Conservation (phyloP, 2,888 invertebrate genomes). For the Petrolisthes cinctipes region DNA sequence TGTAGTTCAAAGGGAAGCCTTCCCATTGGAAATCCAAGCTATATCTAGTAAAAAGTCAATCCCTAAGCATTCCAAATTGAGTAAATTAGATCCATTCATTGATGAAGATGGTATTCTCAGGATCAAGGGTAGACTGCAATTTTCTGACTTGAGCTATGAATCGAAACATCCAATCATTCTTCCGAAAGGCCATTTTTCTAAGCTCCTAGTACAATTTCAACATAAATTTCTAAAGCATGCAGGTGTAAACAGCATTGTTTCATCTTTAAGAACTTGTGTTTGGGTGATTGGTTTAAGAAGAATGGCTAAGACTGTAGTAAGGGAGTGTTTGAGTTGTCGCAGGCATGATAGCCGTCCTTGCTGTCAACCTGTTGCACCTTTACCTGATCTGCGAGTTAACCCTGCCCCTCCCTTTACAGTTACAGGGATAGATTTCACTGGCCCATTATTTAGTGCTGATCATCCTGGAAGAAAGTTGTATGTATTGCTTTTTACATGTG, state of each 20-base stretch:
- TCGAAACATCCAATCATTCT: constrained; percentile 2
- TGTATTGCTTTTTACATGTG: constrained; percentile 32
- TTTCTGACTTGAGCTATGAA: constrained; percentile 11
- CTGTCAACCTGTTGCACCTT: too few species aligned
- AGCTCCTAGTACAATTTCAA: neutral
- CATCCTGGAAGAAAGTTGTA: constrained; percentile 4
- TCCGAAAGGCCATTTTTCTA: neutral
- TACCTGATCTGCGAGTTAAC: too few species aligned
- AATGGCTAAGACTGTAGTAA: too few species aligned
- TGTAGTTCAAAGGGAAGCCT: constrained; percentile 21
- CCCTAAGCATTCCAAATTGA: constrained; percentile 34
- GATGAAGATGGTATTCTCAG: constrained; percentile 34
- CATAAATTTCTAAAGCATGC: too few species aligned
- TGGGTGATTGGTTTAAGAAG: too few species aligned
- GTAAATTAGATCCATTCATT: constrained; percentile 36
- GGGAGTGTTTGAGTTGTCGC: too few species aligned
- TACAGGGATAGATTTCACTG: too few species aligned
- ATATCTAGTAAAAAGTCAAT: constrained; percentile 6
- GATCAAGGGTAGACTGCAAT: constrained; percentile 17
- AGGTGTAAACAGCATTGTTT: too few species aligned
- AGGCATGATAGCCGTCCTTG: too few species aligned
- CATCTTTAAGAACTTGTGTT: too few species aligned
- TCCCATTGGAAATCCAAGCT: constrained; percentile 21
- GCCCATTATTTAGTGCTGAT: too few species aligned
- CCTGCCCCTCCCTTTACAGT: too few species aligned